A percentile compares a stretch with the other conserved stretches of the same genome.
These are phyloP conservation scores for Toxonevra muliebris DNA, from an alignment of 2,888 invertebrate species.

Conservation along the genomic window DNA sequence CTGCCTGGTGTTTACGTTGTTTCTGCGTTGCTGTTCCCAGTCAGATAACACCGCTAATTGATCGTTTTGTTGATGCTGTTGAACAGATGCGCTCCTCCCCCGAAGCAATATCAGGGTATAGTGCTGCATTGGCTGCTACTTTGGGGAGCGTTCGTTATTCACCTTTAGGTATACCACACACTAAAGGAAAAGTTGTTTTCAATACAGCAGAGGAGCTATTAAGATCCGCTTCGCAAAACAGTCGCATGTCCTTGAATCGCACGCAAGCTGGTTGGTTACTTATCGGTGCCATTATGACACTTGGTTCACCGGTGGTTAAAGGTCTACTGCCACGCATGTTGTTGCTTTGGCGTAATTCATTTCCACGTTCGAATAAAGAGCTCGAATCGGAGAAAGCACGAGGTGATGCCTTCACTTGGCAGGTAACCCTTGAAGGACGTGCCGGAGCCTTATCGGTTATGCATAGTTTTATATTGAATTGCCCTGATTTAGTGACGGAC, in stretches of 20 bases:
- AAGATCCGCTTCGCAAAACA: conserved; percentile 96
- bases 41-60: conserved; percentile 92
- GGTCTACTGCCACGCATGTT: conserved; percentile 93
- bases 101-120: conserved; percentile 89
- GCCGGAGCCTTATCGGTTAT: conserved; percentile 96
- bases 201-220: conserved; percentile 96
- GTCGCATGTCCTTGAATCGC: conserved; percentile 90
- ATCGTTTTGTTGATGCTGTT: conserved; percentile 86
- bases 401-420: conserved; percentile 99
- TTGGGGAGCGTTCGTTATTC: conserved; percentile 90
- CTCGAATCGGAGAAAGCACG: conserved; percentile 95
- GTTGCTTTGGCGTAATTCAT: conserved; percentile 96
- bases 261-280: conserved; percentile 98
- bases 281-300: conserved; percentile 95
- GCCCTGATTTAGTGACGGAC: conserved; percentile 89
- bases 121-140: conserved; percentile 92
- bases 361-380: conserved; percentile 95
- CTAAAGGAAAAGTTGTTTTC: conserved; percentile 96
- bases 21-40: conserved; percentile 94
- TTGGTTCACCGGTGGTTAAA: conserved; percentile 92
- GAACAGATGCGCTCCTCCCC: conserved; percentile 91
- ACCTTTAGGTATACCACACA: conserved; percentile 94
- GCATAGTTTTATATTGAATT: conserved; percentile 91
- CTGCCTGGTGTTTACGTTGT: conserved; percentile 91
- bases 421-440: conserved; percentile 94